Evolutionary conservation across 2,888 invertebrate genomes (phyloP).

Genomic region (Cephus runcator): DNA sequence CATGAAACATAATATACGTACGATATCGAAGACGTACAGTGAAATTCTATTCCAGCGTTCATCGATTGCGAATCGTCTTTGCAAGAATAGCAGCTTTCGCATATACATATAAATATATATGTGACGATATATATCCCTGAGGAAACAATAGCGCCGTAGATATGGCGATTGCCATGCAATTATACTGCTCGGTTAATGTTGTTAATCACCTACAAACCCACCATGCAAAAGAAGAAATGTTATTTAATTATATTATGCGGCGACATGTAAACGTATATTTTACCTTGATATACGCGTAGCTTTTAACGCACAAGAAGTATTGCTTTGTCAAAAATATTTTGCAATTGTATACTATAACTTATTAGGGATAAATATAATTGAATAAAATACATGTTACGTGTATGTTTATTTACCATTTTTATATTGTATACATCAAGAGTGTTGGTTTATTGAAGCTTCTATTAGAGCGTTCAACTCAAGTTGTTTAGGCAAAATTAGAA

Average conservation of each 20-base stretch:
- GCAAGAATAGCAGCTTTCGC: neutral
- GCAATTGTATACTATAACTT: neutral
- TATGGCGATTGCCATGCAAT: neutral
- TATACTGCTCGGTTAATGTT: neutral
- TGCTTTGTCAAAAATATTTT: neutral
- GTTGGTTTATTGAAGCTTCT: neutral
- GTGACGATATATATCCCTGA: neutral
- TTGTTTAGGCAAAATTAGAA: neutral
- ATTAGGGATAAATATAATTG: neutral
- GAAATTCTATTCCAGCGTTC: neutral
- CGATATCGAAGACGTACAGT: neutral
- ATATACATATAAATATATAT: neutral
- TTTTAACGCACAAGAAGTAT: neutral
- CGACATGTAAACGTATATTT: neutral
- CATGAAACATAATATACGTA: neutral
- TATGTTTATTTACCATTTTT: neutral
- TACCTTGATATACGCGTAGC: neutral
- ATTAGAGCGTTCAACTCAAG: neutral
- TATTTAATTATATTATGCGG: neutral
- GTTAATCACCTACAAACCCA: neutral
- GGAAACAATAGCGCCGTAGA: neutral
- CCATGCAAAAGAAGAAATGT: neutral
- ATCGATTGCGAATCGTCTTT: neutral
- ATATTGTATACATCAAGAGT: neutral
- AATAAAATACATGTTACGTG: neutral